Evolutionary conservation across 1,140 invertebrate genomes (phyloP), one percentile per base, ranked within the genome.

Genomic region (Aphelenchoides fujianensis): DNA sequence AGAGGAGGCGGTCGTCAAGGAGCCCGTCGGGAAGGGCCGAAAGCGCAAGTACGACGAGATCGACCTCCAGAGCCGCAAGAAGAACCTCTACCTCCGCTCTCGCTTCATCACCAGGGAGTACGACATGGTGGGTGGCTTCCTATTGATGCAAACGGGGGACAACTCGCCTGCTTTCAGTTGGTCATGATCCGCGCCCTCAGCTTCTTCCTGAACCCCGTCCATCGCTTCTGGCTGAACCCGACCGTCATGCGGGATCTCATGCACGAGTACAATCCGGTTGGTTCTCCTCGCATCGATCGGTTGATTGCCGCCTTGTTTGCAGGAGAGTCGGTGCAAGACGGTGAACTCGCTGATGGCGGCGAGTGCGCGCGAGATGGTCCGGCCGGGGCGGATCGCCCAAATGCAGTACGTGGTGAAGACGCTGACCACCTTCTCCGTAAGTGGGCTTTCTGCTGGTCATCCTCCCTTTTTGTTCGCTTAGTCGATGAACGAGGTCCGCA

Each of bases 171-270:
- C 36, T 71, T 79, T 74, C 68, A 82, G 74, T 57, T 82, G 3
- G 62, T 82, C 3, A 54, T 82, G n/a, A 84, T 82, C 34, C 76
- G 81, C 23, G 79, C 80, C 0, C 69, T 81, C 27, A 78, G 81
- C 31, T 82, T 78, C 66, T 82, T 82, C 62, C 59, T 82, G 48
- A 82, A 82, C 63, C 81, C 81, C 0, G 71, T 82, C 59, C 69
- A 81, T 36, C 68, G 82, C 53, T 84, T 82, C 69, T 82, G 81
- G 81, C 59, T 83, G 2, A 68, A 84, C 71, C 81, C 81, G 1
- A 72, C 72, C 2, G 82, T 82, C 7, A 75, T 82, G 36, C 64
- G 81, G 7, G 79, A 83, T 34, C 67, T 84, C 23, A 82, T 82
- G 81, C 81, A 82, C 62, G 78, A 82, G 64, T 77, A 79, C 48